Evolutionary conservation across 2,113 vertebrate genomes (phyloP).

Genomic region (Mohoua ochrocephala): DNA sequence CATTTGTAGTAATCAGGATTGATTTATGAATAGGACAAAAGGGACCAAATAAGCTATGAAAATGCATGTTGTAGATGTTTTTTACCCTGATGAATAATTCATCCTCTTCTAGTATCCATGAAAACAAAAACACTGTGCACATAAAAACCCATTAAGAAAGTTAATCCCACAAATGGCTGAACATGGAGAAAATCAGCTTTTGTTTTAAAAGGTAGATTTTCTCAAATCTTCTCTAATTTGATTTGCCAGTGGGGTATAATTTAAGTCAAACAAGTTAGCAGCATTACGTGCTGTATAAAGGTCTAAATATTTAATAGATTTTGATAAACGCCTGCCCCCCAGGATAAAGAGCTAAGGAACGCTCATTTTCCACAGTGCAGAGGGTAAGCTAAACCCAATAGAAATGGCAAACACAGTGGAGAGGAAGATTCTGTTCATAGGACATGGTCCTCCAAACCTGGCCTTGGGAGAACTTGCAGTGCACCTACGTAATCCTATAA

Average conservation of each 20-base stretch:
- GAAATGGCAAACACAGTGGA: not conserved
- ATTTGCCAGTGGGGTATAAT: slow-evolving; percentile 54
- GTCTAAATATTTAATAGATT: slow-evolving; percentile 60
- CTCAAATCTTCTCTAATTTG: slow-evolving; percentile 56
- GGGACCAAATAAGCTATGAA: slow-evolving; percentile 30
- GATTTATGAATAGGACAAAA: slow-evolving; percentile 37
- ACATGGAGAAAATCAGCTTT: slow-evolving; percentile 30
- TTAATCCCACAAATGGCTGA: slow-evolving; percentile 66
- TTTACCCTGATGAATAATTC: slow-evolving; percentile 40
- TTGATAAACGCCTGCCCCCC: not conserved
- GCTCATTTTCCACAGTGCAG: not conserved
- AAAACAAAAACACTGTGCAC: slow-evolving; percentile 51
- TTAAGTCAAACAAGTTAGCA: slow-evolving; percentile 61
- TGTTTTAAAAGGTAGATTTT: slow-evolving; percentile 63
- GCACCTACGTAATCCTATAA: not conserved
- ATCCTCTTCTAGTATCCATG: not conserved
- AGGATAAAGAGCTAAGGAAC: not conserved
- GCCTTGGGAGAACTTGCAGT: not conserved
- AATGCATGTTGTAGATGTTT: not conserved
- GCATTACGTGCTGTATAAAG: slow-evolving; percentile 5
- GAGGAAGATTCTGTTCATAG: not conserved
- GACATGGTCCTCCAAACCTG: not conserved
- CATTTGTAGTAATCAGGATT: slow-evolving; percentile 15
- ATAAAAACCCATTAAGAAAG: slow-evolving; percentile 55
- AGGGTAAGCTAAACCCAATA: not conserved